Percentiles rank a stretch among this genome's conserved stretches.
Evolutionary conservation across 2,888 invertebrate genomes (phyloP).

Genomic region (Heteropelma amictum): DNA sequence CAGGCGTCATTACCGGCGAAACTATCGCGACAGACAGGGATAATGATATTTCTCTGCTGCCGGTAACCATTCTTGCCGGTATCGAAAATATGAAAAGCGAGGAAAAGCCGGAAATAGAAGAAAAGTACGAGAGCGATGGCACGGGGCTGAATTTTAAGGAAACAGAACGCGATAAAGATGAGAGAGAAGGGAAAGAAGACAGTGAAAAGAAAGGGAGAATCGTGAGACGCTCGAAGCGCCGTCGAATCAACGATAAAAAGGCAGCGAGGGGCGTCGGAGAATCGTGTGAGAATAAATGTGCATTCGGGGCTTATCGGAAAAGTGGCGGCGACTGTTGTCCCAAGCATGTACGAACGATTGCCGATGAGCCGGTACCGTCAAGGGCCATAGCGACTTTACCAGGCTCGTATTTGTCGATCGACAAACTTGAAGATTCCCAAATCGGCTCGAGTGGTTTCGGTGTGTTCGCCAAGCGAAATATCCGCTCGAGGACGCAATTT

Average conservation of each 20-base stretch:
- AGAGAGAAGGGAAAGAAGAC: slow-evolving; percentile 6
- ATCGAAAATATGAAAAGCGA: slow-evolving; percentile 32
- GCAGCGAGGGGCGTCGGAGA: no score
- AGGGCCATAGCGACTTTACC: slow-evolving; percentile 90
- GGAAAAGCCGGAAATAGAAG: no score
- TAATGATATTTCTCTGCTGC: slow-evolving; percentile 21
- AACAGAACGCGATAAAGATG: no score
- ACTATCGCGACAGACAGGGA: slow-evolving; percentile 42
- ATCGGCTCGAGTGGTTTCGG: no score
- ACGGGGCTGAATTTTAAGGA: no score
- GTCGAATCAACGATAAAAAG: slow-evolving; percentile 69
- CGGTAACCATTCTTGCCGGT: slow-evolving; percentile 9
- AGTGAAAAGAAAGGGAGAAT: slow-evolving; percentile 62
- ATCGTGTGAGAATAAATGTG: no score
- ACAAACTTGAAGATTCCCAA: slow-evolving; percentile 74
- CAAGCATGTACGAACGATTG: slow-evolving; percentile 78
- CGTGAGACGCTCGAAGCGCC: slow-evolving; percentile 68
- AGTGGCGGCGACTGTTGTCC: slow-evolving; percentile 71
- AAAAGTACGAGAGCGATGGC: no score
- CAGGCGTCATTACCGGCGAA: slow-evolving; percentile 37
- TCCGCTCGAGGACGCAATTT: slow-evolving; percentile 86
- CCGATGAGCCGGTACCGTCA: slow-evolving; percentile 86
- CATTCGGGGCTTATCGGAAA: no score
- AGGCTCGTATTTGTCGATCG: slow-evolving; percentile 81
- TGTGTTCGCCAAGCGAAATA: slow-evolving; percentile 84